Base-by-base conservation (phyloP, 2,888 invertebrate genomes). In the Pardosa pseudoannulata region DNA sequence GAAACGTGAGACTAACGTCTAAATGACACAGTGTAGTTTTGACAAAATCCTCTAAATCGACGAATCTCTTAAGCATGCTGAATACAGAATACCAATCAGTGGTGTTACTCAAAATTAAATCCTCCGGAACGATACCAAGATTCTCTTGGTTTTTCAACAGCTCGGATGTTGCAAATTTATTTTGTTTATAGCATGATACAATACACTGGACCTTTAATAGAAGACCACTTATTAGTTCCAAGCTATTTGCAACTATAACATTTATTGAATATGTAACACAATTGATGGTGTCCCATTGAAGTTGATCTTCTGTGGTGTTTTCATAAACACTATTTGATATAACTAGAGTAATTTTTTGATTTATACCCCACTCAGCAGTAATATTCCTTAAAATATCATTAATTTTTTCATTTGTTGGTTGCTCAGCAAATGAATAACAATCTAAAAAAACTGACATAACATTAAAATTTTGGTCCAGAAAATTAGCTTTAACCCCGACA, bases 11-110 rank as follows among this genome's bases (percentile, higher is more conserved):
- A 11, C 56, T 23, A 1, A 2, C 11, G 23, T 56, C 23, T 11
- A 56, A 56, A 56, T 56, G 56, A 56, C 23, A 23, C 11, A 56
- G 11, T 3, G 56, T 56, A 23, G 56, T 56, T 56, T 56, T 56
- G 56, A 56, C 11, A 23, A 56, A 56, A 56, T 56, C 56, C 23
- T 56, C 56, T 11, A 56, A 56, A 19, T 56, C 56, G 11, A 56
- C 56, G 23, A 56, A 56, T 23, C 56, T 1, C 23, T 11, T 19
- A 56, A 56, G 56, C 56, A 56, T 56, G 11, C 23, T 56, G 23
- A 56, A 56, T 5, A 56, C 23, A 23, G 56, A 56, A 56, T 56
- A 56, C 56, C 56, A 56, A 16, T 56, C 56, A 6, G 56, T 56
- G 2, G 23, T 16, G 11, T 56, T 56, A 56, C 56, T 56, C 23